Base-by-base conservation (phyloP, 1,140 invertebrate genomes). In the Epicauta chinensis region DNA sequence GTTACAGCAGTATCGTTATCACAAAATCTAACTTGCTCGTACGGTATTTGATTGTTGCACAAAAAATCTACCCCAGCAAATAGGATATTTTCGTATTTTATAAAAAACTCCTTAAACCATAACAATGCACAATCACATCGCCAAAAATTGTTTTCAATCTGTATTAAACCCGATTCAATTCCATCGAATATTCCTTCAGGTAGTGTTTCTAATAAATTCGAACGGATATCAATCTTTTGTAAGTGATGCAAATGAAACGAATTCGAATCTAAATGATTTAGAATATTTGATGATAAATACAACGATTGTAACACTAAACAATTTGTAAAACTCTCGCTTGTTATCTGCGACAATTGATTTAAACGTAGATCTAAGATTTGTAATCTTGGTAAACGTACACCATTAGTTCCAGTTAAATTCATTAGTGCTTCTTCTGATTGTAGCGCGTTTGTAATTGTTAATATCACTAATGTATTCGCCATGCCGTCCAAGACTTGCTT, bases 71-170 rank as follows among this genome's bases (percentile, higher is more conserved):
- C 16, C 5, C 29, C 39, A 2, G 2, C 7, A 41, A 41, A 41
- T 16, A 41, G 29, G 3, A 23, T 16, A 10, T 29, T 35, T 4
- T 58, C 12, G 16, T 23, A 23, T 23, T 12, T 38, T 10, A 14
- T 36, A 42, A 23, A 53, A 29, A 53, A 45, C 10, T 52, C 37
- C 32, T 47, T 51, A 9, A 58, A 44, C 56, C 56, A 58, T 11
- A 31, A 9, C 32, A 59, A 45, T 7, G 32, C 15, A 41, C 53
- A 56, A 36, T 48, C 32, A 17, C 57, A 59, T 2, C 29, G 17
- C 44, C 44, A 59, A 7, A 0, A 2, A 36, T 59, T 59, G 7
- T 16, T 10, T 13, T 38, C 17, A 13, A 51, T 16, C n/a, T 16
- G 11, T 16, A 56, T 17, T 1, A n/a, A 23, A 7, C 11, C 16